Evolutionary conservation across 2,888 invertebrate genomes (phyloP).

Genomic region (Augiades crinisus): DNA sequence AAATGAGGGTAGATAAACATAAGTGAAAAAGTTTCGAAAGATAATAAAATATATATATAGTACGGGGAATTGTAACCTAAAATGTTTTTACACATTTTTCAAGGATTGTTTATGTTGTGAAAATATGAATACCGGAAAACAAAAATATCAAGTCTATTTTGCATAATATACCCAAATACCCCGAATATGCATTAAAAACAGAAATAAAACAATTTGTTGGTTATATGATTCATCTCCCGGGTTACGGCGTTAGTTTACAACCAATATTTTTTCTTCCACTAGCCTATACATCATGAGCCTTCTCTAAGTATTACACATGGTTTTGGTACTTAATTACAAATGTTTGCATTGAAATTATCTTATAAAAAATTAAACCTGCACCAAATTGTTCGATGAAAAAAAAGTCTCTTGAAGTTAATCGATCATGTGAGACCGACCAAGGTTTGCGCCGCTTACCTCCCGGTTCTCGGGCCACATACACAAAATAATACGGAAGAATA

Average conservation of each 20-base stretch:
- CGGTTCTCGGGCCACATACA: background rate
- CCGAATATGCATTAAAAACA: background rate
- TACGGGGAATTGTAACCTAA: background rate
- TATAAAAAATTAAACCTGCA: background rate
- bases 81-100: too few species aligned
- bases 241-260: constrained; percentile 19
- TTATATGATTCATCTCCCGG: constrained; percentile 25
- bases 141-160: too few species aligned
- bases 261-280: background rate
- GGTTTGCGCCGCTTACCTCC: constrained; percentile 19
- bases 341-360: too few species aligned
- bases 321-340: too few species aligned
- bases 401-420: constrained; percentile 53
- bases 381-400: constrained; percentile 16
- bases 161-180: too few species aligned
- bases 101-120: too few species aligned
- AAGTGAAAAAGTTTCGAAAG: background rate
- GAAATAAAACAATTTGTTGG: constrained; percentile 7
- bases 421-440: constrained; percentile 53
- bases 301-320: background rate
- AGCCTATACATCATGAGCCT: background rate
- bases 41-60: background rate
- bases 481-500: background rate
- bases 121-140: too few species aligned
- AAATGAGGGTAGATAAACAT: background rate